Evolutionary conservation across 1,140 invertebrate genomes (phyloP).

Genomic region (Drosophila guanche): DNA sequence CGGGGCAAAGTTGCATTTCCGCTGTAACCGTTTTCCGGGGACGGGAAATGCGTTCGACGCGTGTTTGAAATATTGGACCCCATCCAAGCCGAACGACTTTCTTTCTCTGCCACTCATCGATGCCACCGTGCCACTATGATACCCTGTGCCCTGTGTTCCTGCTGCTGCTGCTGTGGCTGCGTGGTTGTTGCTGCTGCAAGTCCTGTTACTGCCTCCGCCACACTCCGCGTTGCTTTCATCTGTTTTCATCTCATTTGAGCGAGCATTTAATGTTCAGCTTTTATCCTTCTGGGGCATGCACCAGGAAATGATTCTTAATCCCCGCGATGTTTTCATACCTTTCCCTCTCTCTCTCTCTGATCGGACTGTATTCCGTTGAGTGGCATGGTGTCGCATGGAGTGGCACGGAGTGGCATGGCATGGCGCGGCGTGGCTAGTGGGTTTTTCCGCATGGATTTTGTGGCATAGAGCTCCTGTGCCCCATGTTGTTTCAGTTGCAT

Average conservation of each 20-base stretch:
- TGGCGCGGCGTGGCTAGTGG: not conserved
- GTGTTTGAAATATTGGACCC: constrained; percentile 62
- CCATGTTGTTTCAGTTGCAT: constrained; percentile 14
- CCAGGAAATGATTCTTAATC: constrained; percentile 49
- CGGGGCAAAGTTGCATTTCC: constrained; percentile 62
- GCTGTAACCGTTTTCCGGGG: constrained; percentile 61
- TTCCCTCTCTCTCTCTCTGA: too few relatives aligned
- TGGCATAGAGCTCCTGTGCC: too few relatives aligned
- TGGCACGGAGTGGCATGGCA: not conserved
- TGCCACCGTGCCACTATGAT: not conserved
- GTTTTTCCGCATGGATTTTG: constrained; percentile 31
- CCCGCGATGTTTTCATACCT: not conserved
- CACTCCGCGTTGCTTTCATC: not conserved
- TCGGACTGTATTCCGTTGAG: too few relatives aligned
- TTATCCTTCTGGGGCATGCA: constrained; percentile 16
- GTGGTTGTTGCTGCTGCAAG: constrained; percentile 20
- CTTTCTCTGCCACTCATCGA: not conserved
- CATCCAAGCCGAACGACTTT: constrained; percentile 5
- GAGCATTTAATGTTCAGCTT: constrained; percentile 44
- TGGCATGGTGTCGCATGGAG: too few relatives aligned
- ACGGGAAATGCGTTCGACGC: constrained; percentile 65
- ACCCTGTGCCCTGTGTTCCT: constrained; percentile 18
- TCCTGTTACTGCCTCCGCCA: constrained; percentile 1
- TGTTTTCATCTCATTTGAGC: constrained; percentile 51
- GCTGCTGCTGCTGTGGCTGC: constrained; percentile 6